A percentile compares a stretch with the other conserved stretches of the same genome.
Conservation (phyloP, 2,113 vertebrate genomes). For the Pantherophis guttatus region DNA sequence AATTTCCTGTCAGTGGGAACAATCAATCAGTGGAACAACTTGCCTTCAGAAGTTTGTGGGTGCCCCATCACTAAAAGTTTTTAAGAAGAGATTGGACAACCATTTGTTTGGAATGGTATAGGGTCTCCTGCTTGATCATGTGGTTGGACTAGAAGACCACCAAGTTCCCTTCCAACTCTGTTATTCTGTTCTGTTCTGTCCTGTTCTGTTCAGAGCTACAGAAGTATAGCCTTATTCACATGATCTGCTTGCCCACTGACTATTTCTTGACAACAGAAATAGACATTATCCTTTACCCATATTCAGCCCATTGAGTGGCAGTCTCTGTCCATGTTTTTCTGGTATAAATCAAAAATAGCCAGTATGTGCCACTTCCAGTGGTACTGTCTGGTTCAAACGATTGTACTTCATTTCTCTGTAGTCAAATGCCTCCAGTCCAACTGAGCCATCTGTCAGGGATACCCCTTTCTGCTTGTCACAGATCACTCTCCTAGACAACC, state of each 20-base stretch:
- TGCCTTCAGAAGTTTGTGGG: no score
- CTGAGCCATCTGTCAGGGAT: neutral
- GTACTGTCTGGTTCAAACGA: neutral
- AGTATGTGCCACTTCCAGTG: neutral
- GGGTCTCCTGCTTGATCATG: neutral
- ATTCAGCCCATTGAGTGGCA: neutral
- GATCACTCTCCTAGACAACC: neutral
- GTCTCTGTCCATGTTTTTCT: neutral
- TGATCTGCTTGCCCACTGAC: neutral
- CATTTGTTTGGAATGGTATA: neutral
- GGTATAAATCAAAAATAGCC: neutral
- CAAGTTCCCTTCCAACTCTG: neutral
- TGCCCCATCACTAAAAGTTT: neutral
- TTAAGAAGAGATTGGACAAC: neutral
- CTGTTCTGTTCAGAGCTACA: neutral
- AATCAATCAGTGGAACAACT: no score
- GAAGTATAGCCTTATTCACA: neutral
- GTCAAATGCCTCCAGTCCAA: neutral
- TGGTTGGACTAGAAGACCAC: neutral
- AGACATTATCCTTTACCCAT: neutral
- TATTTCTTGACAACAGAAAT: neutral
- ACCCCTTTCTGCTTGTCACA: neutral
- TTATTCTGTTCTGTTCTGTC: no score
- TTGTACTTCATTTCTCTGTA: neutral
- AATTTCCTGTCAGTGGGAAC: no score